phyloP scores from a whole-genome alignment of 2,888 invertebrate genomes.

The Eristalinus sepulchralis region DNA sequence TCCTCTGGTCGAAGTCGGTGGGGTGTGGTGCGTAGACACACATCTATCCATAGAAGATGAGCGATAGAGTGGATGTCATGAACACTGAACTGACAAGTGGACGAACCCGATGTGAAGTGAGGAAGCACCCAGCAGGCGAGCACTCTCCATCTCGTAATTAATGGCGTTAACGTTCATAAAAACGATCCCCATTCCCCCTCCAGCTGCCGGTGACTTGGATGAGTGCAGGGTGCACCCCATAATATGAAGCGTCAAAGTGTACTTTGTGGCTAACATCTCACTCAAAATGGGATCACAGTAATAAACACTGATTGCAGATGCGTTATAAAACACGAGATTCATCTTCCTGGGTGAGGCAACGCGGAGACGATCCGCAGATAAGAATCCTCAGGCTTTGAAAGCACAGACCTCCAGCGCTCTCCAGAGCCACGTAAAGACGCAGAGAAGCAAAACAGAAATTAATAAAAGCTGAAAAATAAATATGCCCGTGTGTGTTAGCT shows the following conservation, averaged over 20 bases:
- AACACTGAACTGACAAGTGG: constrained; percentile 22
- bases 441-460: constrained; percentile 23
- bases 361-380: constrained; percentile 32
- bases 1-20: neutral
- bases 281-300: constrained; percentile 66
- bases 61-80: constrained; percentile 16
- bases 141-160: constrained; percentile 55
- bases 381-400: constrained; percentile 4
- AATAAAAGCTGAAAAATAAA: constrained; percentile 3
- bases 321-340: constrained; percentile 52
- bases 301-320: constrained; percentile 63
- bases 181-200: constrained; percentile 5
- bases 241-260: constrained; percentile 23
- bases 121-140: constrained; percentile 29
- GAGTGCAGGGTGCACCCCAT: neutral
- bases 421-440: constrained; percentile 3
- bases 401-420: constrained; percentile 36
- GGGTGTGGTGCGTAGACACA: neutral
- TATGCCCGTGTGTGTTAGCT: constrained; percentile 3
- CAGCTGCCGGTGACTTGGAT: neutral
- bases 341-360: constrained; percentile 24
- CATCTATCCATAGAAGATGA: neutral
- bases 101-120: constrained; percentile 27
- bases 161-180: constrained; percentile 64
- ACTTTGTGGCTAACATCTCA: constrained; percentile 57